A percentile compares a stretch with the other conserved stretches of the same genome.
Conservation (phyloP, 2,113 vertebrate genomes). For the Leucopsar rothschildi region DNA sequence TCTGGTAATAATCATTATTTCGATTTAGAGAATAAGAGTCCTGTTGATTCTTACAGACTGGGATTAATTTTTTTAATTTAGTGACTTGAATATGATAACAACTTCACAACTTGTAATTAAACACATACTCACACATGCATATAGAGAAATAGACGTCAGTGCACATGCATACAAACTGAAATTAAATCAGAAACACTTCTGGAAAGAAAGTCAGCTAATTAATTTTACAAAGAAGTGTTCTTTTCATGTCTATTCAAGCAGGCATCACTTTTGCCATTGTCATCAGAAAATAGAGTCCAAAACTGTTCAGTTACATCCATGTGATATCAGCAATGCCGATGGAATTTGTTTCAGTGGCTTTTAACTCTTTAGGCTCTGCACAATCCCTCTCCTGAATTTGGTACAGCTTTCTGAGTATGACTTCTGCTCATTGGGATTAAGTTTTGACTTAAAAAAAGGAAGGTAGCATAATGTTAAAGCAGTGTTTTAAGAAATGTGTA, state of each 20-base stretch:
- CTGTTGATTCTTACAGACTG: neutral
- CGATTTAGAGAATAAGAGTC: neutral
- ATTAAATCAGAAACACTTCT: conserved; percentile 3
- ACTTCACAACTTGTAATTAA: conserved; percentile 62
- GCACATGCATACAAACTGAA: neutral
- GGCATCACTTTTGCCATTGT: neutral
- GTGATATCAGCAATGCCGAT: rapidly evolving
- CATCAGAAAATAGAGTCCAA: neutral
- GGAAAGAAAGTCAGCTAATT: neutral
- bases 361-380: neutral
- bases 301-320: rapidly evolving
- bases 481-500: neutral
- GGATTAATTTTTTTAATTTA: conserved; percentile 27
- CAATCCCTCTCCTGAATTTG: neutral
- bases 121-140: neutral
- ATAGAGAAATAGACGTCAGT: neutral
- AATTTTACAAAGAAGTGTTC: neutral
- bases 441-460: neutral
- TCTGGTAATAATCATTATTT: neutral
- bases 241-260: neutral
- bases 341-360: neutral
- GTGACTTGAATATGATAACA: conserved; percentile 40
- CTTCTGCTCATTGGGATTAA: neutral
- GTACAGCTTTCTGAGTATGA: neutral
- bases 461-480: neutral